Evolutionary conservation across 2,888 invertebrate genomes (phyloP).

Genomic region (Hedya salicella): DNA sequence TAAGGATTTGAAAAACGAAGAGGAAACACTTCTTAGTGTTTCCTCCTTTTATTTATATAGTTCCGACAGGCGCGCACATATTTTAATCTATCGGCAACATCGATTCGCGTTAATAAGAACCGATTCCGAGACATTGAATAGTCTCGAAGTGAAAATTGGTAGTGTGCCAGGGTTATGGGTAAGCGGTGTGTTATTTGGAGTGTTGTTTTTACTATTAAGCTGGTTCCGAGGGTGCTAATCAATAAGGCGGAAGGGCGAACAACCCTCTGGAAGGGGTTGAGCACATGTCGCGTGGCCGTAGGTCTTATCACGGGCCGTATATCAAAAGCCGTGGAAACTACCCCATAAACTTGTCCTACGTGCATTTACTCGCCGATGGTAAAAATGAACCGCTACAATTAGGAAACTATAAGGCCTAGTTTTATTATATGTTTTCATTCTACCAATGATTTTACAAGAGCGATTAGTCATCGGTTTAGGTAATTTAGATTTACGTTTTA

Average conservation of each 20-base stretch:
- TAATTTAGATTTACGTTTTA: background rate
- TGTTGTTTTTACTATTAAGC: constrained; percentile 67
- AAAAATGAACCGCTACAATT: constrained; percentile 10
- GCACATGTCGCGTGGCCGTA: constrained; percentile 79
- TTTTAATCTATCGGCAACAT: constrained; percentile 19
- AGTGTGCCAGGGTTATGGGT: constrained; percentile 18
- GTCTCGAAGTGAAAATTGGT: constrained; percentile 4
- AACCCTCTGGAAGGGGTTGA: constrained; percentile 80
- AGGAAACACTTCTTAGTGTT: background rate
- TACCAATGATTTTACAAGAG: background rate
- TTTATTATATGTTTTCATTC: background rate
- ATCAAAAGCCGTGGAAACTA: constrained; percentile 77
- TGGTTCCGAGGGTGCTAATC: constrained; percentile 76
- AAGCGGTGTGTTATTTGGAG: constrained; percentile 47
- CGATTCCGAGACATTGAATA: constrained; percentile 1
- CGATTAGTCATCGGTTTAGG: background rate
- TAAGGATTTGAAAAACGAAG: constrained; percentile 18
- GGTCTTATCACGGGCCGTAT: constrained; percentile 77
- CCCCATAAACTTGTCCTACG: constrained; percentile 57
- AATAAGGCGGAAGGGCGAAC: constrained; percentile 81
- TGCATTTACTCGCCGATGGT: constrained; percentile 28
- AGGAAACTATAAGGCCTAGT: background rate
- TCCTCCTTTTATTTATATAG: background rate
- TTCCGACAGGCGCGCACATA: constrained; percentile 7
- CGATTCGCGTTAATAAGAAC: constrained; percentile 11